Base-by-base conservation (phyloP, 2,888 invertebrate genomes). In the Helleia helle region DNA sequence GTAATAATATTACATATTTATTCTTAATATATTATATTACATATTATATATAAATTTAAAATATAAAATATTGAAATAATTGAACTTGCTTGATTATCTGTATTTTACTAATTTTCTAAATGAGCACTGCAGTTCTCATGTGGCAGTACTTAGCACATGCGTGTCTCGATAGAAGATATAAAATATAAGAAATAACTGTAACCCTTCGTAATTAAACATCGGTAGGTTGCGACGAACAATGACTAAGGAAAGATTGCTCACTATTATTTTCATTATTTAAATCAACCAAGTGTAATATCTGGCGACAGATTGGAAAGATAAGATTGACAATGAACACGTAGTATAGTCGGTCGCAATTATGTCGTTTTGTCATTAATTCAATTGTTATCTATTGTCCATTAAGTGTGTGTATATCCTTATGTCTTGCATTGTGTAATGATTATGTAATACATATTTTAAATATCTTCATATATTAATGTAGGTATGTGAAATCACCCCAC, bases 281-380 rank as follows among this genome's bases (percentile, higher is more conserved):
- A 58, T 65, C 68, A 65, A 60, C 70, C 64, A 57, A 62, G 61
- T 65, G 64, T 61, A 59, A 44, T 50, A 55, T 55, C 52, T 49
- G 52, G 61, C 50, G 68, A 68, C 68, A 62, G 68, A 70, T 68
- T 54, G 50, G 44, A 30, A 47, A 50, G 50, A 50, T 50, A 50
- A 48, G 50, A 14, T 30, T 39, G 39, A 39, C 39, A 39, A 39
- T 39, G 39, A 25, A 31, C 39, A 29, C 30, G 39, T 39, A 29
- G 30, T 39, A 39, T 22, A 2, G 22, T 25, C 24, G 39, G 46
- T 40, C 40, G 51, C 52, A 51, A 61, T 59, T 61, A 56, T 48
- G 52, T 57, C 44, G 57, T 60, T 61, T 55, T 46, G 44, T 52
- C 40, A 52, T 59, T 62, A 57, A 59, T 61, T 59, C 55, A 48